Percentiles rank a stretch among this genome's conserved stretches.
Evolutionary conservation across 2,888 invertebrate genomes (phyloP).

Genomic region (Luperina testacea): DNA sequence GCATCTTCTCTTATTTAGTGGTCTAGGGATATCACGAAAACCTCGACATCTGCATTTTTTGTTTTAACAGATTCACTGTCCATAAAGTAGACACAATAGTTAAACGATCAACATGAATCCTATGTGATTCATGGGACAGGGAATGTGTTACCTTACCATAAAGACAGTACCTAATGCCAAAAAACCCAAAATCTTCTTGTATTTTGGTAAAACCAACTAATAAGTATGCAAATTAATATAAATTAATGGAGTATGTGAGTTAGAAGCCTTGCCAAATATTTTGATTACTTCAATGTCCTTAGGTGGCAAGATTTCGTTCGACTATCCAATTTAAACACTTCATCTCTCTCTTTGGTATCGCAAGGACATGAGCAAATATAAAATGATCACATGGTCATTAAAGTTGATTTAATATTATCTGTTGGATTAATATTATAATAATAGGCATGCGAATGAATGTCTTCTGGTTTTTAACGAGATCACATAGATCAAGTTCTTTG

Average conservation of each 20-base stretch:
- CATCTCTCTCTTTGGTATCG: conserved; percentile 47
- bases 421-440: conserved; percentile 17
- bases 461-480: conserved; percentile 1
- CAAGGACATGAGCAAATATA: conserved; percentile 56
- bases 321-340: conserved; percentile 33
- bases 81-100: too few relatives aligned
- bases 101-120: too few relatives aligned
- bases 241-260: conserved; percentile 7
- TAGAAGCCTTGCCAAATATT: conserved; percentile 38
- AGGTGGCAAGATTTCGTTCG: conserved; percentile 19
- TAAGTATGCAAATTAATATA: conserved; percentile 18
- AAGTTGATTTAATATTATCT: conserved; percentile 48
- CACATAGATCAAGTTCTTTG: conserved; percentile 12
- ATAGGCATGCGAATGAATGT: conserved; percentile 22
- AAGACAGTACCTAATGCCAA: not conserved
- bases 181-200: not conserved
- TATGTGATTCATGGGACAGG: too few relatives aligned
- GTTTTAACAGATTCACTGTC: too few relatives aligned
- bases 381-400: conserved; percentile 36
- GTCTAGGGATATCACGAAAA: not conserved
- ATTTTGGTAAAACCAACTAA: conserved; percentile 2
- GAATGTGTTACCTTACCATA: too few relatives aligned
- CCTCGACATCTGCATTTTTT: too few relatives aligned
- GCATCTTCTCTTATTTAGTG: not conserved
- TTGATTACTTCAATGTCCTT: conserved; percentile 23